These are phyloP conservation scores for Batillaria attramentaria DNA, from an alignment of 1,140 invertebrate genomes.

Conservation along the genomic window DNA sequence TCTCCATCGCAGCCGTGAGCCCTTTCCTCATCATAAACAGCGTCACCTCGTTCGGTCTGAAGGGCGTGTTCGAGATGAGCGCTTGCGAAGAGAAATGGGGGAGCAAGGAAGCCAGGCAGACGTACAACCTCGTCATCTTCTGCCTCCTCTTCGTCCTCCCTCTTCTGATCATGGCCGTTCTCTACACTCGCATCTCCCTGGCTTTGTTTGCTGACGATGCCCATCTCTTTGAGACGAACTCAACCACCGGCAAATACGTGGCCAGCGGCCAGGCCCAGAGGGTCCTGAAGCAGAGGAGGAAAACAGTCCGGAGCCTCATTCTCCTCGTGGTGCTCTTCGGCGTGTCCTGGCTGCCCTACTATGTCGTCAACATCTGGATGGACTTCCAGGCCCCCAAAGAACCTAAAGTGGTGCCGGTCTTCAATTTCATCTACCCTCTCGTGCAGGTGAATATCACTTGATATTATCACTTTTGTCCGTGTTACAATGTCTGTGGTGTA, in stretches of 20 bases:
- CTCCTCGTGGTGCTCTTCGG: conserved; percentile 58
- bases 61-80: conserved; percentile 38
- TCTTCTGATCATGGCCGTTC: conserved; percentile 84
- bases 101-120: conserved; percentile 32
- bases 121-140: conserved; percentile 79
- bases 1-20: conserved; percentile 43
- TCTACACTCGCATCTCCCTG: conserved; percentile 86
- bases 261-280: conserved; percentile 37
- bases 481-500: too few species aligned
- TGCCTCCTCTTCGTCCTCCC: conserved; percentile 83
- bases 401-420: conserved; percentile 18
- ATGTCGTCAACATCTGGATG: conserved; percentile 59
- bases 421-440: conserved; percentile 67
- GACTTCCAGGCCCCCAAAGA: conserved; percentile 47
- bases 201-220: conserved; percentile 86
- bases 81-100: conserved; percentile 53
- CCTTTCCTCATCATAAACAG: conserved; percentile 52
- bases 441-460: conserved; percentile 48
- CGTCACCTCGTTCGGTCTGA: conserved; percentile 42
- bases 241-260: background rate
- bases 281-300: conserved; percentile 51
- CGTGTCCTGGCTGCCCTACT: conserved; percentile 62
- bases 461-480: background rate
- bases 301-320: conserved; percentile 58
- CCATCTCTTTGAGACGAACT: conserved; percentile 56